Evolutionary conservation across 1,140 invertebrate species (phyloP).

Genomic region (Dysdera silvatica): DNA sequence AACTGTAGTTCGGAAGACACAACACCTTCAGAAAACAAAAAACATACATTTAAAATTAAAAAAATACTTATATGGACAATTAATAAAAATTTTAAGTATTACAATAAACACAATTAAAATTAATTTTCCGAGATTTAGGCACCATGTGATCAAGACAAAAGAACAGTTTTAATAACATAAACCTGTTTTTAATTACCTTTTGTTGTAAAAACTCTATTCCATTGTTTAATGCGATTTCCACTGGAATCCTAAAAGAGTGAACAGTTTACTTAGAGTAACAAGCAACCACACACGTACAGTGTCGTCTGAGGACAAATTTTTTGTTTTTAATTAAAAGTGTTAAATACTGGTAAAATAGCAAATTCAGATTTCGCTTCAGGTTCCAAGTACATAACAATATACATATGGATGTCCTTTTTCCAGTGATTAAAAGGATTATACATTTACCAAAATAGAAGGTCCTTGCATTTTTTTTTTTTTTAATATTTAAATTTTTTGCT

Average conservation of each 20-base stretch:
- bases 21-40: conserved; percentile 48
- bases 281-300: no score
- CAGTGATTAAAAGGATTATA: no score
- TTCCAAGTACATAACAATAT: no score
- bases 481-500: no score
- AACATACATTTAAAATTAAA: neutral
- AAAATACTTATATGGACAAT: neutral
- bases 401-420: no score
- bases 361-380: no score
- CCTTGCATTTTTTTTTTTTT: no score
- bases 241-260: conserved; percentile 58
- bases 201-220: conserved; percentile 57
- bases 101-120: neutral
- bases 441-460: no score
- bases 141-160: neutral
- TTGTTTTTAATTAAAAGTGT: no score
- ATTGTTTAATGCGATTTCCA: conserved; percentile 72
- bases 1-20: conserved; percentile 69
- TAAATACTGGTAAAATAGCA: no score
- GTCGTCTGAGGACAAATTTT: no score
- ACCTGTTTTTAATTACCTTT: conserved; percentile 44
- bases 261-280: neutral
- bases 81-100: neutral
- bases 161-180: neutral
- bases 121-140: no score